Percentiles rank a stretch among this genome's conserved stretches.
These are phyloP conservation scores for Megaceryle maxima DNA, from an alignment of 2,113 vertebrate species.

Conservation along the genomic window DNA sequence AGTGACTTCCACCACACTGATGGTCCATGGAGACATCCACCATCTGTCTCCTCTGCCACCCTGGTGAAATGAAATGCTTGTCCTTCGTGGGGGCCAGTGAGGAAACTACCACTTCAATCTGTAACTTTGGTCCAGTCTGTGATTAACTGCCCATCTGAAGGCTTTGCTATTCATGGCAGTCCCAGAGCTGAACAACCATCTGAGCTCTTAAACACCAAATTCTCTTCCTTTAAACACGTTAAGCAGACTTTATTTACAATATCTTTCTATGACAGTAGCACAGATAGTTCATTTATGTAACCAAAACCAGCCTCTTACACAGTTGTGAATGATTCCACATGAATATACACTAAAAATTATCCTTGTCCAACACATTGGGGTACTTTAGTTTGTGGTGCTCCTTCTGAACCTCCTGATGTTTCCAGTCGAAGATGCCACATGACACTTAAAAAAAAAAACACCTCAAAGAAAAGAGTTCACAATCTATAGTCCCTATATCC, in stretches of 20 bases:
- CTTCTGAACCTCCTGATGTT: neutral
- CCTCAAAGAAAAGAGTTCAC: neutral
- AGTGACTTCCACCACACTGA: neutral
- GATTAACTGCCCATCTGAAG: accelerated
- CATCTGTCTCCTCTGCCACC: neutral
- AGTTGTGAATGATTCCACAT: neutral
- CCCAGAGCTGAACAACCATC: neutral
- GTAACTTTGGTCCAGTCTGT: neutral
- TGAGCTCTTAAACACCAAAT: neutral
- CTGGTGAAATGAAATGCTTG: neutral
- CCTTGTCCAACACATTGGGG: neutral
- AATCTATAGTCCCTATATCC: slow-evolving; percentile 22
- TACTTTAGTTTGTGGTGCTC: neutral
- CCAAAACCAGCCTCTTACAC: neutral
- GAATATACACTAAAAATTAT: neutral
- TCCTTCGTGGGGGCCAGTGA: neutral
- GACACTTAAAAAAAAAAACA: neutral
- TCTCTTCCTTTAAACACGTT: neutral
- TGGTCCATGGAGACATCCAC: neutral
- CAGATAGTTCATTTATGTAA: neutral
- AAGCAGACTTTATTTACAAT: neutral
- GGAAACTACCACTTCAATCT: neutral
- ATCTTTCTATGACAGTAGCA: neutral
- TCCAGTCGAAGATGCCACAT: neutral
- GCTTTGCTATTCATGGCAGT: neutral